Percentiles rank a stretch among this genome's conserved stretches.
Evolutionary conservation across 64 coral and sea anemone genomes (phyloP).

Genomic region (Montipora sp.): DNA sequence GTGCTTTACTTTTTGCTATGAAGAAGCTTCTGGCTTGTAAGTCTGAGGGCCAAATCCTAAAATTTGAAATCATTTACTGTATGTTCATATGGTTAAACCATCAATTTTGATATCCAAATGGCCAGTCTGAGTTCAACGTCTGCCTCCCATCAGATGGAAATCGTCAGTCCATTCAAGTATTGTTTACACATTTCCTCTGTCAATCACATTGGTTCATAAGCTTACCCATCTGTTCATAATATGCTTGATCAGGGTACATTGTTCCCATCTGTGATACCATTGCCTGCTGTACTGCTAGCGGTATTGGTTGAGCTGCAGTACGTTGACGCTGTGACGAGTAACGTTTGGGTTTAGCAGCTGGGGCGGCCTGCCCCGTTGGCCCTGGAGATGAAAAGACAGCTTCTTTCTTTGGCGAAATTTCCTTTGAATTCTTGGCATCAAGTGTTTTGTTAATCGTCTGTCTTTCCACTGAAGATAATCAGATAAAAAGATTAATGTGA

Average conservation of each 20-base stretch:
- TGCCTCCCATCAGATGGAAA: no score
- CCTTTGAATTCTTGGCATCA: constrained; percentile 21
- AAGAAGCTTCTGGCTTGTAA: no score
- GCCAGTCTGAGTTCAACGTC: no score
- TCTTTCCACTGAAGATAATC: neutral
- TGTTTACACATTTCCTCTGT: neutral
- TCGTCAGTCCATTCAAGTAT: no score
- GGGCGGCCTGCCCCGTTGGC: neutral
- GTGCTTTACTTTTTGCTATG: no score
- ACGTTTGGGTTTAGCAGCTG: constrained; percentile 62
- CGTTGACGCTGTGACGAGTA: constrained; percentile 74
- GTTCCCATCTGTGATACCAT: constrained; percentile 50
- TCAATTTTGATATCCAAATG: no score
- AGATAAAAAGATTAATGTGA: neutral
- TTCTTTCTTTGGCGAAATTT: constrained; percentile 16
- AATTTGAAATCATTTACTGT: no score
- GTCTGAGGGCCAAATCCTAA: no score
- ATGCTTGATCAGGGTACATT: constrained; percentile 42
- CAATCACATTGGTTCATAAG: neutral
- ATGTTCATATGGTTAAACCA: no score
- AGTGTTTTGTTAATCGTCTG: neutral
- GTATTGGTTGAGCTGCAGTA: constrained; percentile 32
- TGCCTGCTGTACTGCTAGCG: constrained; percentile 12
- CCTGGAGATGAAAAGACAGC: neutral
- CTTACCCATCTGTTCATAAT: constrained; percentile 72